Evolutionary conservation across 2,113 vertebrate genomes (phyloP), one percentile per base, ranked within the genome.

Genomic region (Lamprologus callipterus): DNA sequence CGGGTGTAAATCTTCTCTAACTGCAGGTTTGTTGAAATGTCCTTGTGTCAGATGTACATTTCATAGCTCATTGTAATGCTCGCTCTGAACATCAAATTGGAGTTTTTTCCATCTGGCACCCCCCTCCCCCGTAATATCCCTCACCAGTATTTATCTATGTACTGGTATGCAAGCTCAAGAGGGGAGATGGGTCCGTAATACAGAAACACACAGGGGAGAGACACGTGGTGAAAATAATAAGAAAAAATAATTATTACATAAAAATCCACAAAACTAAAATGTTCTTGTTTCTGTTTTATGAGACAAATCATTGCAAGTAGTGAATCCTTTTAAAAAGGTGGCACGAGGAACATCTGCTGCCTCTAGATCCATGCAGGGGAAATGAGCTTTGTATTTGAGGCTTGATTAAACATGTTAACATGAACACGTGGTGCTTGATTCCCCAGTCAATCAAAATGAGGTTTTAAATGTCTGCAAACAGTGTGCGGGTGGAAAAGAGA

Each of bases 101-200:
- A 81, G 31, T 60, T 78, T 65, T 8, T 21, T 51, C 57, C 51
- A 68, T 90, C 73, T 84, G 75, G 87, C 81, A 87, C 31, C 85
- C 80, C 55, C 81, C 58, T 60, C 58, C 11, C 45, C 33, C 53
- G 19, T 54, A 78, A 14, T 90, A 86, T 91, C 80, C 70, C 79
- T 81, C 13, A 4, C 33, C 53, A 5, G 53, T 89, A 87, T 95
- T 93, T 89, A 92, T 90, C 89, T 92, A 16, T 10, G 81, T 31
- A 47, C 63, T 84, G 87, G 85, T 87, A 89, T 94, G 88, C 60
- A 81, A 75, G 84, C 55, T 63, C 0, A 55, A 40, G 81, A 92
- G 75, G 49, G 60, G 80, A 70, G 45, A 81, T 4, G 33, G 70
- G 31, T 57, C 28, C 2, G 2, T 40, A 3, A 84, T 84, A 47